These are phyloP conservation scores for Crioceris asparagi DNA, from an alignment of 2,888 invertebrate genomes.

Conservation along the genomic window DNA sequence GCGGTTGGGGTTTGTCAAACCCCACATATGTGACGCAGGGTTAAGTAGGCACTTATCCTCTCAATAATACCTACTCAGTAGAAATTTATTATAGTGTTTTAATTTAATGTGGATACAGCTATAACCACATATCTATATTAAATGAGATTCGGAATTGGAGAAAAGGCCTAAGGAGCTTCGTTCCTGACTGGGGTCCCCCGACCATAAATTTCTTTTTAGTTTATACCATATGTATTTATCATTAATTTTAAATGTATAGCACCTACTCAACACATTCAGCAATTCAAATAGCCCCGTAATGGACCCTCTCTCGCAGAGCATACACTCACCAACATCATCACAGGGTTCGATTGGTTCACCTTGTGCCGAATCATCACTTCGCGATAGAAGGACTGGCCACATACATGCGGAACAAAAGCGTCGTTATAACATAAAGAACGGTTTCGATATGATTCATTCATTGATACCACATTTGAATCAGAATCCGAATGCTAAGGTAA, in stretches of 20 bases:
- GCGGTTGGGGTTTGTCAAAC: no score
- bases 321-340: slow-evolving; percentile 54
- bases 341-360: slow-evolving; percentile 37
- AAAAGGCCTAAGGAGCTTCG: no score
- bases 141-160: no score
- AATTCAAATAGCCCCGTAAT: slow-evolving; percentile 39
- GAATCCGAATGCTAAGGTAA: slow-evolving; percentile 80
- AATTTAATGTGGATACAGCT: no score
- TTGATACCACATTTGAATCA: slow-evolving; percentile 85
- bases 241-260: slow-evolving; percentile 19
- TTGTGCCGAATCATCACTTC: slow-evolving; percentile 33
- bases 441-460: slow-evolving; percentile 87
- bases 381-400: slow-evolving; percentile 74
- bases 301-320: slow-evolving; percentile 35
- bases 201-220: no score
- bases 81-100: no score
- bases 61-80: no score
- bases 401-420: slow-evolving; percentile 94
- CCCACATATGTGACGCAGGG: no score
- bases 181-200: no score
- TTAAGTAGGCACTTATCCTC: no score
- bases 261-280: slow-evolving; percentile 27
- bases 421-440: slow-evolving; percentile 90
- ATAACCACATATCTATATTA: no score
- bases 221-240: no score